Conservation (phyloP, 2,797 vertebrate genomes). For the Scarus forsteni region DNA sequence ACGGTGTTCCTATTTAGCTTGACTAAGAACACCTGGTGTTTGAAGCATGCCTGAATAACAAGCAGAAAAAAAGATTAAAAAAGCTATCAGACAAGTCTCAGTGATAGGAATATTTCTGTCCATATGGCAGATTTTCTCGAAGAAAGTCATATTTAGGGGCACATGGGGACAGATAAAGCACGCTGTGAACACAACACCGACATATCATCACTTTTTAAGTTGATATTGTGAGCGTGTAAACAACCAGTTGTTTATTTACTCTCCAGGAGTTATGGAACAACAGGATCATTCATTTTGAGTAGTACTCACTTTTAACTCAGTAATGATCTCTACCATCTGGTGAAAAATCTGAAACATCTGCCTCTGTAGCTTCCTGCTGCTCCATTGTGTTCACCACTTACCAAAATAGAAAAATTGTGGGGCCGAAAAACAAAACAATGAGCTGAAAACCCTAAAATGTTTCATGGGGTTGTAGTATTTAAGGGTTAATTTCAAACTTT, state of each 20-base stretch:
- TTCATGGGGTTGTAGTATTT: too few species aligned
- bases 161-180: neutral
- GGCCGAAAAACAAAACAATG: neutral
- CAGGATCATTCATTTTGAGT: slow-evolving; percentile 1
- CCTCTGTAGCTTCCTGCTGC: neutral
- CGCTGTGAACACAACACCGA: neutral
- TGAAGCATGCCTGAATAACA: neutral
- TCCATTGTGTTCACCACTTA: slow-evolving; percentile 1
- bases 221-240: neutral
- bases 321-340: neutral
- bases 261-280: slow-evolving; percentile 1
- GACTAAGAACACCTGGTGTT: neutral
- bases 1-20: neutral
- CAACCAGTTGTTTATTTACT: neutral
- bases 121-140: neutral
- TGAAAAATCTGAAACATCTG: slow-evolving; percentile 5
- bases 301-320: neutral
- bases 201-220: neutral
- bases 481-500: too few species aligned
- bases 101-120: neutral
- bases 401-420: neutral
- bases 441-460: neutral
- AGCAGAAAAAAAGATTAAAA: neutral
- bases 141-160: neutral
- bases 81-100: neutral